These are phyloP conservation scores for Rutilus rutilus DNA, from an alignment of 2,113 vertebrate species.

Conservation along the genomic window DNA sequence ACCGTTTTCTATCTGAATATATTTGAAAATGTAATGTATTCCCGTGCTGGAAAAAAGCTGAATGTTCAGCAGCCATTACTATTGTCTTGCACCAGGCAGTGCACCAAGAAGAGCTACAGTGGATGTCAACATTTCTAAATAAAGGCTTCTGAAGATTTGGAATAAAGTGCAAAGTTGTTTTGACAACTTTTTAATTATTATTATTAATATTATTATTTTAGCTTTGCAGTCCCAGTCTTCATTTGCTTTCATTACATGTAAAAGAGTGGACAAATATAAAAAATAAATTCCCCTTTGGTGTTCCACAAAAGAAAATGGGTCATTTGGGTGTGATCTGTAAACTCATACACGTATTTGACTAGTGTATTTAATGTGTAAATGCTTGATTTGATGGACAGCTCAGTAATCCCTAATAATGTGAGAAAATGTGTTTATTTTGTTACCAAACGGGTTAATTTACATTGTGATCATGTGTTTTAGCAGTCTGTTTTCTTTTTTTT, in stretches of 20 bases:
- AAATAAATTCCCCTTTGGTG: background rate
- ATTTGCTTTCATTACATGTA: background rate
- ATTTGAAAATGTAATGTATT: background rate
- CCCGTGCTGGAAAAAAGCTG: no score
- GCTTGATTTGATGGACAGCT: background rate
- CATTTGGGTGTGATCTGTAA: background rate
- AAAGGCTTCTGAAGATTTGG: background rate
- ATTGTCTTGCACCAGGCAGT: background rate
- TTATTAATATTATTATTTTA: background rate
- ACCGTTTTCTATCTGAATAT: background rate
- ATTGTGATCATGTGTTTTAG: background rate
- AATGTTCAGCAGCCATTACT: background rate
- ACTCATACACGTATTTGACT: background rate
- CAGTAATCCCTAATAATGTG: background rate
- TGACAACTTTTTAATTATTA: background rate
- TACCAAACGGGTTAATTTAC: background rate
- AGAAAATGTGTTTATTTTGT: background rate
- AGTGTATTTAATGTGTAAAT: background rate
- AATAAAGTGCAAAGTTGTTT: background rate
- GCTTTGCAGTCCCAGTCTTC: background rate
- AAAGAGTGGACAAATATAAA: background rate
- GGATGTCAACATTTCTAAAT: background rate
- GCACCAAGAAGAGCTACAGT: background rate
- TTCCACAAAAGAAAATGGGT: background rate
- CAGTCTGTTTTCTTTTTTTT: background rate